These are phyloP conservation scores for Zaprionus lachaisei DNA, from an alignment of 1,140 invertebrate species.

Conservation along the genomic window DNA sequence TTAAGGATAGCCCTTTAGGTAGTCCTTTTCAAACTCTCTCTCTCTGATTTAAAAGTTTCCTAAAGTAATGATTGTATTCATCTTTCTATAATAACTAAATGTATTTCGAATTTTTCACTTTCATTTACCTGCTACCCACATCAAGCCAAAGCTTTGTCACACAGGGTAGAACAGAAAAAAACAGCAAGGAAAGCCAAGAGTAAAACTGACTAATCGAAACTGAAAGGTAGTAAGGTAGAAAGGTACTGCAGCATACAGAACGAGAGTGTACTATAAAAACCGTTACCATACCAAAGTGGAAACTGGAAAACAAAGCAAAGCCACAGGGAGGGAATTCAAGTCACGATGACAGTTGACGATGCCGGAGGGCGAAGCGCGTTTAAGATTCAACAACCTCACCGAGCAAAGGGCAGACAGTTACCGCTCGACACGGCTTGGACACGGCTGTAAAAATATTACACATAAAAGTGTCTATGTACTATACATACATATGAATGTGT, in stretches of 20 bases:
- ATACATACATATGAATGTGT: background rate
- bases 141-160: background rate
- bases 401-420: slow-evolving; percentile 41
- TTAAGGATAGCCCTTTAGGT: too few species aligned
- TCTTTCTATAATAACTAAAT: background rate
- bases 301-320: slow-evolving; percentile 29
- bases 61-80: background rate
- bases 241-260: too few species aligned
- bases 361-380: slow-evolving; percentile 61
- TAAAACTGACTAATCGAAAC: slow-evolving; percentile 25
- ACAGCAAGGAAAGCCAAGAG: slow-evolving; percentile 4
- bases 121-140: background rate
- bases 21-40: background rate
- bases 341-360: slow-evolving; percentile 60
- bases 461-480: background rate
- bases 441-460: slow-evolving; percentile 31
- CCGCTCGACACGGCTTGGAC: slow-evolving; percentile 31
- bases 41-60: background rate
- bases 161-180: background rate
- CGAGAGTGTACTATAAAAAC: background rate
- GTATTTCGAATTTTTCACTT: background rate
- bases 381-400: slow-evolving; percentile 59
- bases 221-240: background rate
- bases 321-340: slow-evolving; percentile 59
- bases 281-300: slow-evolving; percentile 10